Conservation (phyloP, 2,113 vertebrate genomes). For the Aspidoscelis tigris region DNA sequence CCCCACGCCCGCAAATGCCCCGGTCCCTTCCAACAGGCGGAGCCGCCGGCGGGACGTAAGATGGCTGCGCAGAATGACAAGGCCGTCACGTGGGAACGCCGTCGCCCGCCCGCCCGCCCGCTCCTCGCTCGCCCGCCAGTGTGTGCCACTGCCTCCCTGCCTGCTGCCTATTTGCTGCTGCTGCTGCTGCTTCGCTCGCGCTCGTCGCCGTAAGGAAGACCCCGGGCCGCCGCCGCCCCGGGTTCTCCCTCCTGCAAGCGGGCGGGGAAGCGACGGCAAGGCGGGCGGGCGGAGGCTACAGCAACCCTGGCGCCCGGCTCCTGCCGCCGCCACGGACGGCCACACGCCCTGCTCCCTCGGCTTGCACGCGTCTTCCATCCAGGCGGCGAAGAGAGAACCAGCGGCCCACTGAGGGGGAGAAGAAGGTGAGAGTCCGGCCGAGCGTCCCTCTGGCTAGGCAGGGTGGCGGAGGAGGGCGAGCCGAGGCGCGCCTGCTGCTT, state of each 20-base stretch:
- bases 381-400: background rate
- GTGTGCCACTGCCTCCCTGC: too few species aligned
- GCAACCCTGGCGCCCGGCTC: background rate
- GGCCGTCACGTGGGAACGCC: constrained; percentile 21
- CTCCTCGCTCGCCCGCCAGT: background rate
- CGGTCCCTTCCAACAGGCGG: background rate
- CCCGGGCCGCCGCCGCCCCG: constrained; percentile 5
- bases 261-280: too few species aligned
- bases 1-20: background rate
- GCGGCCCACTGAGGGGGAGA: background rate
- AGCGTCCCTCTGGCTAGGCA: too few species aligned
- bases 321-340: background rate
- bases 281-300: too few species aligned
- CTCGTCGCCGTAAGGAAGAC: background rate
- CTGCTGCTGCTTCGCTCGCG: too few species aligned
- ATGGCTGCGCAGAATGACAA: constrained; percentile 22
- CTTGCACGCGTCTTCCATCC: too few species aligned
- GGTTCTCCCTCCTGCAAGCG: too few species aligned
- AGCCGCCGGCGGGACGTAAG: background rate
- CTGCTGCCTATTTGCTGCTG: too few species aligned
- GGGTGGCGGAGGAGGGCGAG: background rate
- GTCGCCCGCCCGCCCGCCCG: background rate
- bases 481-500: background rate
- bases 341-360: background rate
- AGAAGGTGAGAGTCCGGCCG: background rate